Evolutionary conservation across 2,888 invertebrate genomes (phyloP).

Genomic region (Ochropleura leucogaster): DNA sequence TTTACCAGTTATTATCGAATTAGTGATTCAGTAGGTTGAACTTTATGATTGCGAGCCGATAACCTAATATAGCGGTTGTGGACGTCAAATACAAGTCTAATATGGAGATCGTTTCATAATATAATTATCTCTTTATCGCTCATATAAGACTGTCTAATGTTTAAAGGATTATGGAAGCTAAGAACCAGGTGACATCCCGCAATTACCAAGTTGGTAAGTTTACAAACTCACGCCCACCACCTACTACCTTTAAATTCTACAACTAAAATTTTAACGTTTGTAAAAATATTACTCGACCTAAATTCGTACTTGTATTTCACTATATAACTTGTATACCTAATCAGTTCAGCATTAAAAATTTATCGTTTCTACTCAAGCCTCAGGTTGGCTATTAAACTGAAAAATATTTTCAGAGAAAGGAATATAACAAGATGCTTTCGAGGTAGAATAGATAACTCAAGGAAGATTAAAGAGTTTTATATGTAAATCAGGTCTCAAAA

Average conservation of each 20-base stretch:
- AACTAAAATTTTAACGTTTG: background rate
- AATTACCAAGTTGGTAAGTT: background rate
- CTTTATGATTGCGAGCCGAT: background rate
- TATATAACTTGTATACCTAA: constrained; percentile 20
- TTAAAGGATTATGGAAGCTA: background rate
- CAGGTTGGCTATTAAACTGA: constrained; percentile 48
- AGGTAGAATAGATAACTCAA: constrained; percentile 55
- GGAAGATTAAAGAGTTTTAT: constrained; percentile 52
- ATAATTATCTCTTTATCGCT: background rate
- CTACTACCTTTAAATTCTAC: background rate
- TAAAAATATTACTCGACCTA: constrained; percentile 1
- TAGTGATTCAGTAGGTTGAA: background rate
- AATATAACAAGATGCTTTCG: constrained; percentile 63
- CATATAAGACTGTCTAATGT: background rate
- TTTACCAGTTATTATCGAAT: background rate
- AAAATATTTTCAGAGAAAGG: constrained; percentile 46
- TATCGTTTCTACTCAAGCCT: constrained; percentile 32
- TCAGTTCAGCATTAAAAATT: constrained; percentile 46
- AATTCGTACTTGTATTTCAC: constrained; percentile 6
- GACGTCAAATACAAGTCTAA: background rate
- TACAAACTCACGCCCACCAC: background rate
- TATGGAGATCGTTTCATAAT: background rate
- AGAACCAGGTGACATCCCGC: background rate
- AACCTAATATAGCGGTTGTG: background rate
- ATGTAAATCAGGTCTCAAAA: constrained; percentile 53